Base-by-base conservation (phyloP, 2,888 invertebrate species). In the Ariolimax columbianus region DNA sequence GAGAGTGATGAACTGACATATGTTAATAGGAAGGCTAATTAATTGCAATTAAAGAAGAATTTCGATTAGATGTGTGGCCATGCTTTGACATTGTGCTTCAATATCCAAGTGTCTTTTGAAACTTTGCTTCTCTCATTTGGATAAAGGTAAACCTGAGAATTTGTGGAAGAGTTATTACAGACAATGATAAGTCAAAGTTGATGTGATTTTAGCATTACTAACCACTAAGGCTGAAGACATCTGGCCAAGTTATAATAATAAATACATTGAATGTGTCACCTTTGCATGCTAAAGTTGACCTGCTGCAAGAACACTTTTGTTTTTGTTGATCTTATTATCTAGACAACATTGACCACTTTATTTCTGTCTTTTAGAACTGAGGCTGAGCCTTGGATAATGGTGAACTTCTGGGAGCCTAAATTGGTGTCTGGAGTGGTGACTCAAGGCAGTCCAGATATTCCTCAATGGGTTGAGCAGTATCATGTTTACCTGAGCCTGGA, bases 401-500 rank as follows among this genome's bases (percentile, higher is more conserved):
- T 92, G 14, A 89, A 91, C 84, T 90, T 92, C 83, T 73, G 85
- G 72, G 85, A 89, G 23, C 89, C 90, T 7, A 91, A 90, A 72
- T 87, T 91, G 14, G 78, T 92, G 36, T 90, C 90, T 75, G 92
- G 92, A 66, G 86, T 92, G 19, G 77, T 90, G 26, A 92, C 91
- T 11, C 91, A 91, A 77, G 92, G 91, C 19, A 89, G 89, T 78
- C 88, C 88, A 47, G 86, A 87, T 30, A 77, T 83, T 2, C 84
- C 88, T 17, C 87, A 88, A 43, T 91, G 90, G 91, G 89, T 91
- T 11, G 89, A 89, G 70, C 82, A 88, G 19, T 92, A 90, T 86
- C 86, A 86, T 14, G 88, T 91, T 59, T 88, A 80, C 73, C 87
- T 87, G 85, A 91, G 91, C 77, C 83, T 91, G 63, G 91, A 92